Percentiles rank a stretch among this genome's conserved stretches.
phyloP scores from a whole-genome alignment of 2,113 vertebrate species.

The Pycnonotus jocosus region DNA sequence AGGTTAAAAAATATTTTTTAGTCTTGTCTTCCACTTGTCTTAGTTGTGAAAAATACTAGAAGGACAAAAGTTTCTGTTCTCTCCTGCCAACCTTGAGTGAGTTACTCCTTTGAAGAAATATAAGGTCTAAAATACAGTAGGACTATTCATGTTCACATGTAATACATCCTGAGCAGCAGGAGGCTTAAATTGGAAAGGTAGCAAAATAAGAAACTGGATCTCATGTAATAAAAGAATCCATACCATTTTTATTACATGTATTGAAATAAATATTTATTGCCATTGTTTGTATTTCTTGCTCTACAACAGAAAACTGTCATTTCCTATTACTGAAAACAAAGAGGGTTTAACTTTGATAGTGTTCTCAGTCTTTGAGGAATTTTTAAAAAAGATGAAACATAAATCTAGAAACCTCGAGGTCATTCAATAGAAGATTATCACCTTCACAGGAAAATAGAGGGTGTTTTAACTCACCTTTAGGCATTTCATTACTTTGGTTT shows the following conservation, averaged over 20 bases:
- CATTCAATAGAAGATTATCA: not conserved
- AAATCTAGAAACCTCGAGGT: not conserved
- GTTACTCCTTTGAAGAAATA: not conserved
- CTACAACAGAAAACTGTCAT: not conserved
- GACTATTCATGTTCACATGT: not conserved
- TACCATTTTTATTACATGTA: not conserved
- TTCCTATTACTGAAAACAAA: not conserved
- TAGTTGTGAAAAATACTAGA: not conserved
- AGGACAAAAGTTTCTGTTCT: not conserved
- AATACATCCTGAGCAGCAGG: not conserved
- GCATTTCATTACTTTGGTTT: not conserved
- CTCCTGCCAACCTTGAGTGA: not conserved
- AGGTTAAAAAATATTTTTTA: not conserved
- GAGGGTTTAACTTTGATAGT: not conserved
- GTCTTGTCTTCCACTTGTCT: not conserved
- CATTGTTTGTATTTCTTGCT: not conserved
- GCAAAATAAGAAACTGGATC: not conserved
- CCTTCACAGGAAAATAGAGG: not conserved
- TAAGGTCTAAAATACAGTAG: not conserved
- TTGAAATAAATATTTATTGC: not conserved
- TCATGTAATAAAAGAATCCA: not conserved
- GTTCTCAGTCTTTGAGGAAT: not conserved
- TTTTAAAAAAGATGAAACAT: not conserved
- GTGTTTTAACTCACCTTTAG: not conserved
- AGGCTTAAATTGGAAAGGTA: not conserved